Percentiles rank a stretch among this genome's conserved stretches.
Conservation (phyloP, 2,113 vertebrate genomes). For the Stegastes partitus region DNA sequence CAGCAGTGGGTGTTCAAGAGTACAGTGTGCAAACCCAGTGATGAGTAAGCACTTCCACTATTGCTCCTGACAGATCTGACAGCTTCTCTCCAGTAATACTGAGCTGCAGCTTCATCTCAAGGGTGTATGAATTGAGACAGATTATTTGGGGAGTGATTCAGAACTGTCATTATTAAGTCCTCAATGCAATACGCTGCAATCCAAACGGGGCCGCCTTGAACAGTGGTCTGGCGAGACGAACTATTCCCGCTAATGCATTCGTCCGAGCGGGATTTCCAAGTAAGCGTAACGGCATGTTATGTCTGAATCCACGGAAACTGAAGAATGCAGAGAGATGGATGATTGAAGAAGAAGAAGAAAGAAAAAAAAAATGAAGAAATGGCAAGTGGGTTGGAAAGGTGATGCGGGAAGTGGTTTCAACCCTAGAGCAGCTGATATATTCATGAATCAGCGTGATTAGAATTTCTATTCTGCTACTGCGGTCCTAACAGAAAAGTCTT, state of each 20-base stretch:
- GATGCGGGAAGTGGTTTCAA: constrained; percentile 38
- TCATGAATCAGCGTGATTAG: constrained; percentile 60
- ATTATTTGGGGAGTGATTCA: constrained; percentile 70
- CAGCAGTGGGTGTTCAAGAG: constrained; percentile 41
- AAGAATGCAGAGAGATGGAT: constrained; percentile 13
- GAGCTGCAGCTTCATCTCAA: constrained; percentile 65
- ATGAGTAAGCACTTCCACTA: constrained; percentile 74
- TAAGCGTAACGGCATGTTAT: background rate
- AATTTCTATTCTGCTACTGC: constrained; percentile 56
- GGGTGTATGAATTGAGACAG: constrained; percentile 71
- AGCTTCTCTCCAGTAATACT: constrained; percentile 61
- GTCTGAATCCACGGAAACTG: background rate
- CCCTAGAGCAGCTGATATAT: constrained; percentile 51
- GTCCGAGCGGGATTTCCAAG: constrained; percentile 4
- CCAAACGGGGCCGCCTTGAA: constrained; percentile 20
- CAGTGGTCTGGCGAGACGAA: constrained; percentile 21
- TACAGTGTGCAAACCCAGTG: constrained; percentile 56
- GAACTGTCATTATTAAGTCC: constrained; percentile 67
- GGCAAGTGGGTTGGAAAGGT: constrained; percentile 28
- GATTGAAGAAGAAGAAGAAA: too few species aligned
- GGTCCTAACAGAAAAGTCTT: constrained; percentile 28
- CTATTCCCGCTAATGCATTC: constrained; percentile 1
- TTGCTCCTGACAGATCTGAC: constrained; percentile 72
- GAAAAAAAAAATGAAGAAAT: constrained; percentile 13
- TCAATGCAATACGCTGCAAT: constrained; percentile 62